These are phyloP conservation scores for Numenius phaeopus DNA, from an alignment of 2,797 vertebrate genomes.

Conservation along the genomic window DNA sequence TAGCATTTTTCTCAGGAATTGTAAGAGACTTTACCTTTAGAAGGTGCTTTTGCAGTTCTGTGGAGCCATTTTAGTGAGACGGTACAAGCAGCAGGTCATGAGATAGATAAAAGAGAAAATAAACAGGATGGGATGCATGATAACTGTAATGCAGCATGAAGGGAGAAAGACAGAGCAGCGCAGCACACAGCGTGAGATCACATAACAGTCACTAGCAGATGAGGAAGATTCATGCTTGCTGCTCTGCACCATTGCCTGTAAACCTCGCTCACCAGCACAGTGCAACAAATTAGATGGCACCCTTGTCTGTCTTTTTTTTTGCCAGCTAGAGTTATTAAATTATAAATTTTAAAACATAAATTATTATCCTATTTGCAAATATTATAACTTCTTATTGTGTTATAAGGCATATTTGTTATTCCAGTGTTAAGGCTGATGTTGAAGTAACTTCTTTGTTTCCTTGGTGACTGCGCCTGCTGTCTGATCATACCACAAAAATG, in stretches of 20 bases:
- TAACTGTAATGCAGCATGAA: neutral
- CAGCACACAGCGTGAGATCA: neutral
- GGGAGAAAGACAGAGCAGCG: neutral
- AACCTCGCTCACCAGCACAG: neutral
- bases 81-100: neutral
- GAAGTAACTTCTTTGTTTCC: conserved; percentile 64
- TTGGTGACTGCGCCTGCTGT: conserved; percentile 50
- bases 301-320: neutral
- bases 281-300: neutral
- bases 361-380: conserved; percentile 58
- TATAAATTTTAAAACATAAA: conserved; percentile 36
- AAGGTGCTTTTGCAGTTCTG: conserved; percentile 22
- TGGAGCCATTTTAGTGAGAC: neutral
- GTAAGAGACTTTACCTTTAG: neutral
- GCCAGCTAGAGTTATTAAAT: conserved; percentile 30
- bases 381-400: conserved; percentile 35
- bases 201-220: neutral
- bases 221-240: conserved; percentile 17
- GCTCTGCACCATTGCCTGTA: neutral
- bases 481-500: neutral
- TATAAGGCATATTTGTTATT: conserved; percentile 25
- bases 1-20: neutral
- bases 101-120: neutral
- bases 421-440: neutral
- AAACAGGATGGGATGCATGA: neutral